Base-by-base conservation (phyloP, 2,888 invertebrate genomes). In the Plutella xylostella region DNA sequence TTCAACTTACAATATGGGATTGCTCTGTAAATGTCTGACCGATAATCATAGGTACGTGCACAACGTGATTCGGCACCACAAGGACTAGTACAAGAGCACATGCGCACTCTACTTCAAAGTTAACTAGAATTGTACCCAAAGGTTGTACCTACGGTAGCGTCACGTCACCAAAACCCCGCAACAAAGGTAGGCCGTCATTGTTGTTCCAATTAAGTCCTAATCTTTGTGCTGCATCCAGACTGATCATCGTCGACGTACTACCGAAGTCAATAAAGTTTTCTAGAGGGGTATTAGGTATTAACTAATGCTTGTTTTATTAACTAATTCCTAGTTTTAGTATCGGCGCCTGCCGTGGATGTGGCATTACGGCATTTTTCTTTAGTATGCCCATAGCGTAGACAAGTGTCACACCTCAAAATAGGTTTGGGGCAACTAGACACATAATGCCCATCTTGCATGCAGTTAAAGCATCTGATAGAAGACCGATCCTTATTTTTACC, bases 11-110 rank as follows among this genome's bases (percentile, higher is more conserved):
- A n/a, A 47, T 20, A 34, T 40, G 44, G n/a, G 30, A 2, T 25
- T 48, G 42, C 34, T 48, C 45, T 2, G 48, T 48, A 22, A 44
- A 15, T 28, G 44, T 35, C n/a, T 47, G 47, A 11, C 47, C 47
- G 7, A 47, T 12, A 15, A 47, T n/a, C 21, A 47, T 7, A 1
- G 44, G 42, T 14, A 35, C 25, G 34, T 33, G 22, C 17, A 44
- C n/a, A n/a, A 30, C 37, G 11, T 41, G 30, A 25, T 40, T 12
- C 15, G 39, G 22, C 15, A 39, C 30, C 4, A 30, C n/a, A 4
- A 30, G 3, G 4, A 30, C 30, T 30, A n/a, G 12, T 7, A 14
- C n/a, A 4, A 30, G 6, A 7, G 30, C 30, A 30, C 12, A 30
- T 4, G n/a, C 12, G n/a, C 30, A 11, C 11, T 30, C 30, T n/a